A percentile compares a stretch with the other conserved stretches of the same genome.
Conservation (phyloP, 2,888 invertebrate genomes). For the Parnassius glacialis region DNA sequence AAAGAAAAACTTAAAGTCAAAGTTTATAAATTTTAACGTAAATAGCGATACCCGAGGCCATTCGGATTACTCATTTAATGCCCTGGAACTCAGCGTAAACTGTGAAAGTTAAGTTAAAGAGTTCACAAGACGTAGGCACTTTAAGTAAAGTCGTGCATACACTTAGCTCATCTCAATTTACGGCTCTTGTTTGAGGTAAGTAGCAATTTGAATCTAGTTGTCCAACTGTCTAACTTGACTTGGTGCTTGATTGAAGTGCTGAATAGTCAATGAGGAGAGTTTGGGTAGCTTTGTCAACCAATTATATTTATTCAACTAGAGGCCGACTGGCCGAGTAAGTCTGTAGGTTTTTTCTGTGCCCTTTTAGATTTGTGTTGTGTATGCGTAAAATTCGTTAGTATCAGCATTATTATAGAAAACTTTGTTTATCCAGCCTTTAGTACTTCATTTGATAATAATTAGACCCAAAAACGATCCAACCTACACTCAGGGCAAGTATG, state of each 20-base stretch:
- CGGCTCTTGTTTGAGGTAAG: slow-evolving; percentile 70
- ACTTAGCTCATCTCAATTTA: slow-evolving; percentile 69
- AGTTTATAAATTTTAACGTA: slow-evolving; percentile 9
- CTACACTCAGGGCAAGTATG: too few species aligned
- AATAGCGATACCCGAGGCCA: slow-evolving; percentile 1
- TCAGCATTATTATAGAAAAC: too few species aligned
- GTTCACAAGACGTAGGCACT: slow-evolving; percentile 30
- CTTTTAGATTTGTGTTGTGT: too few species aligned
- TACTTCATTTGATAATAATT: too few species aligned
- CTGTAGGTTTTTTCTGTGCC: too few species aligned
- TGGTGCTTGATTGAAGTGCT: slow-evolving; percentile 36
- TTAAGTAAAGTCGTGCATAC: slow-evolving; percentile 41
- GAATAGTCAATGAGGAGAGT: slow-evolving; percentile 33
- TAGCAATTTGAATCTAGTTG: slow-evolving; percentile 62
- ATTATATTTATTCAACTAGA: slow-evolving; percentile 17
- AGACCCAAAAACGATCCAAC: too few species aligned
- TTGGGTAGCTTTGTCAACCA: slow-evolving; percentile 26
- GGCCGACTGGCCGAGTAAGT: neutral
- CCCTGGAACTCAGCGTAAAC: neutral
- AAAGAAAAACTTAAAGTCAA: neutral
- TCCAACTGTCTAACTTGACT: slow-evolving; percentile 51
- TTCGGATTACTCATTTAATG: slow-evolving; percentile 2
- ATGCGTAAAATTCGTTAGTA: too few species aligned
- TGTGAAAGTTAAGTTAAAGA: slow-evolving; percentile 1
- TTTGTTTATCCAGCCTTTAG: too few species aligned